Base-by-base conservation (phyloP, 2,888 invertebrate species). In the Barypeithes pellucidus region DNA sequence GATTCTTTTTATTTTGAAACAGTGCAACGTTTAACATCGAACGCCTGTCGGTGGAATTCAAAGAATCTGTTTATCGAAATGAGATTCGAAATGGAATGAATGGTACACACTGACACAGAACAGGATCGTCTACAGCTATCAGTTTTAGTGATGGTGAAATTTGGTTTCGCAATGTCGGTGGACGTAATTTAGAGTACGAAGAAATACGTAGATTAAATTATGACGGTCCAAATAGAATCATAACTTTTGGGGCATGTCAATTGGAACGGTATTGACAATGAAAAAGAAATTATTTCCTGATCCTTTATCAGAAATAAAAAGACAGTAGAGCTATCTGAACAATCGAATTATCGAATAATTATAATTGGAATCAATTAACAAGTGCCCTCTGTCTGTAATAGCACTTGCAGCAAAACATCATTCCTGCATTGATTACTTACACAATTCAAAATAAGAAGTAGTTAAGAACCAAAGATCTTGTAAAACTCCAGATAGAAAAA, bases 21-120 rank as follows among this genome's bases (percentile, higher is more conserved):
- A 62, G 47, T 24, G 29, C 62, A 45, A 45, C 29, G 22, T 43
- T 62, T 47, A 57, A 57, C 54, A 11, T 57, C 54, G 3, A 22
- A 62, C 62, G 43, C 29, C n/a, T 24, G 62, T 22, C 63, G 63
- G 63, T 29, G 16, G 50, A 45, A 36, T 63, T 63, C 63, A 63
- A 63, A 63, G 63, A 50, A 63, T 50, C 63, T 3, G 50, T 50
- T 63, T 63, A 63, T 63, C 63, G 50, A 36, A 50, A 47, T 36
- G 50, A 52, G 24, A 63, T 47, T 20, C 33, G n/a, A 33, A 63
- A 29, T 11, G 63, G 36, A 63, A 63, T 50, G 63, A 63, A 63
- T 63, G 63, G 63, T 63, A 63, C 63, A 47, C 50, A 50, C 36
- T 50, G 63, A 63, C 63, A 63, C 63, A 50, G 62, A 16, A 18